A percentile compares a stretch with the other conserved stretches of the same genome.
phyloP scores from a whole-genome alignment of 2,888 invertebrate species.

The Gandaritis pyraliata region DNA sequence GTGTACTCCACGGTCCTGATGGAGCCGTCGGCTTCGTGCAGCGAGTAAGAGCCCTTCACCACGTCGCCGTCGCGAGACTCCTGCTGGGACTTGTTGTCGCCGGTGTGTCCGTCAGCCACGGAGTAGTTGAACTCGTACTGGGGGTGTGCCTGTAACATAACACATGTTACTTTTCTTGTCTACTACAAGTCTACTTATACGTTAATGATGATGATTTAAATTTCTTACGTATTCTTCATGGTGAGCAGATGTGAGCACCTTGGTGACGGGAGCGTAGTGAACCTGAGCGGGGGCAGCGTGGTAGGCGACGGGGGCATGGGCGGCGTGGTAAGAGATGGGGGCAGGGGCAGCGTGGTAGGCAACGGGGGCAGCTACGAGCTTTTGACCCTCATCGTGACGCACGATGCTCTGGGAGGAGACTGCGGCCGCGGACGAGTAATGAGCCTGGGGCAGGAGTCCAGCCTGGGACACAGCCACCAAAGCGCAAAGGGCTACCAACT shows the following conservation, averaged over 20 bases:
- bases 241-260: constrained; percentile 48
- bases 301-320: constrained; percentile 48
- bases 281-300: constrained; percentile 44
- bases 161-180: background rate
- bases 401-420: constrained; percentile 70
- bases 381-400: constrained; percentile 63
- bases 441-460: constrained; percentile 57
- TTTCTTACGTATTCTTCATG: constrained; percentile 53
- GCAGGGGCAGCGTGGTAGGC: constrained; percentile 53
- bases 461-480: constrained; percentile 51
- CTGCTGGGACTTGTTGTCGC: constrained; percentile 83
- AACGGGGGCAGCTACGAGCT: constrained; percentile 45
- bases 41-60: constrained; percentile 82
- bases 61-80: constrained; percentile 82
- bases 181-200: too few relatives aligned
- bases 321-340: constrained; percentile 51
- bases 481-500: constrained; percentile 53
- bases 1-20: constrained; percentile 82
- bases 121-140: constrained; percentile 82
- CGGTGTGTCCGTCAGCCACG: constrained; percentile 83
- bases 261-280: constrained; percentile 41
- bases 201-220: background rate
- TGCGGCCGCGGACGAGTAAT: constrained; percentile 70
- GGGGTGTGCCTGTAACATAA: constrained; percentile 63
- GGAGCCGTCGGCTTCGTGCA: constrained; percentile 83